Conservation (phyloP, 2,113 vertebrate genomes). For the Odocoileus virginianus region DNA sequence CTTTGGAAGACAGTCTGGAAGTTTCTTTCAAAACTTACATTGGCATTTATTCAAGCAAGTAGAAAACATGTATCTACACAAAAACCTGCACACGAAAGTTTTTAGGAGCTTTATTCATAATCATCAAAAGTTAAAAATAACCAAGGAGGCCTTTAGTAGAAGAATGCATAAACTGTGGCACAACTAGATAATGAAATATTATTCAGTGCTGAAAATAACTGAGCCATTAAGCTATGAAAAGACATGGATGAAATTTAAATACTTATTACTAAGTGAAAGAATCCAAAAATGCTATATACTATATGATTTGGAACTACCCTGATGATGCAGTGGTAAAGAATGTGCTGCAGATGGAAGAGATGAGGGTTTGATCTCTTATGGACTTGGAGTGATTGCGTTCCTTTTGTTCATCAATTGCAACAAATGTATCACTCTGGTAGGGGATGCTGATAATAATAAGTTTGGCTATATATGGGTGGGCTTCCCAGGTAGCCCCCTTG, state of each 20-base stretch:
- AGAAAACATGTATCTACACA: neutral
- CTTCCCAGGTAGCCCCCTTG: neutral
- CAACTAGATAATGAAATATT: neutral
- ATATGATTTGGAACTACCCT: rapidly evolving
- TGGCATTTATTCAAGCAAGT: neutral
- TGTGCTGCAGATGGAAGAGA: neutral
- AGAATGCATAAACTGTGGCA: neutral
- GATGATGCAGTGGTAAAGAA: neutral
- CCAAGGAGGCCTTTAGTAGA: neutral
- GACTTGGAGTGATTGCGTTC: neutral
- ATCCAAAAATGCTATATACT: neutral
- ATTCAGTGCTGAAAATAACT: neutral
- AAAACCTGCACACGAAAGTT: neutral
- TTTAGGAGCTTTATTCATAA: neutral
- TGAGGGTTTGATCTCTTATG: neutral
- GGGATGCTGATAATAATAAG: neutral
- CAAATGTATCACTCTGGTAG: neutral
- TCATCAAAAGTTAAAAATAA: neutral
- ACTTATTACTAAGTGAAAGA: neutral
- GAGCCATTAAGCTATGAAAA: neutral
- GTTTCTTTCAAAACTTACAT: neutral
- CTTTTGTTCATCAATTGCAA: neutral
- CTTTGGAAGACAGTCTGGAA: neutral
- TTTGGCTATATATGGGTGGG: neutral
- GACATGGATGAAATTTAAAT: neutral